A percentile compares a stretch with the other conserved stretches of the same genome.
Evolutionary conservation across 2,888 invertebrate genomes (phyloP).

Genomic region (Pyrocoelia pectoralis): DNA sequence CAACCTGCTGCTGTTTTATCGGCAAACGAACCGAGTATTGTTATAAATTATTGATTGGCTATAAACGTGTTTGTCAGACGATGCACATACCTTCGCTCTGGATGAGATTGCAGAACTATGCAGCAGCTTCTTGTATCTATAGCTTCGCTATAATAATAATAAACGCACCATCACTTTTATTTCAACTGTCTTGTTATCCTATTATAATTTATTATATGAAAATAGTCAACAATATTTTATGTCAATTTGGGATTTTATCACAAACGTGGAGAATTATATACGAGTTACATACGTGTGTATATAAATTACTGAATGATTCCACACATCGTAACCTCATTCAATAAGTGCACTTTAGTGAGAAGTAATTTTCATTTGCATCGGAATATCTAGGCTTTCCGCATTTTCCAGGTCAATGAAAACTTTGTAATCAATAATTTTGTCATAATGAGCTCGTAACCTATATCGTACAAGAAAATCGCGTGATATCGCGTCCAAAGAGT

Average conservation of each 20-base stretch:
- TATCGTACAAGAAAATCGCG: slow-evolving; percentile 7
- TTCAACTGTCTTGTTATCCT: background rate
- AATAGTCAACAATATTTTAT: background rate
- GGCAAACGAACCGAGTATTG: slow-evolving; percentile 33
- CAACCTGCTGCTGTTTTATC: slow-evolving; percentile 38
- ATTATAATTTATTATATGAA: slow-evolving; percentile 5
- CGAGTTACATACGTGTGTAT: background rate
- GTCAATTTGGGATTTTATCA: background rate
- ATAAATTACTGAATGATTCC: background rate
- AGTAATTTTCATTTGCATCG: slow-evolving; percentile 7
- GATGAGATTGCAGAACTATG: slow-evolving; percentile 29
- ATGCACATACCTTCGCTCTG: slow-evolving; percentile 33
- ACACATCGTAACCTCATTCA: slow-evolving; percentile 3
- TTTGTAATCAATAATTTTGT: slow-evolving; percentile 12
- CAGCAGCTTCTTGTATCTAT: slow-evolving; percentile 26
- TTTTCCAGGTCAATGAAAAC: slow-evolving; percentile 19
- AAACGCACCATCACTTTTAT: background rate
- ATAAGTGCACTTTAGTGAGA: background rate
- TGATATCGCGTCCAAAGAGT: background rate
- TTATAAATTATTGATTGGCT: slow-evolving; percentile 44
- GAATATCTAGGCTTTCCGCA: slow-evolving; percentile 10
- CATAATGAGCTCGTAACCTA: slow-evolving; percentile 4
- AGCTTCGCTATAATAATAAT: background rate
- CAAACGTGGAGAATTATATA: background rate
- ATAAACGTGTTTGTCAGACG: slow-evolving; percentile 42